Base-by-base conservation (phyloP, 1,140 invertebrate species). In the Notospermus geniculatus region DNA sequence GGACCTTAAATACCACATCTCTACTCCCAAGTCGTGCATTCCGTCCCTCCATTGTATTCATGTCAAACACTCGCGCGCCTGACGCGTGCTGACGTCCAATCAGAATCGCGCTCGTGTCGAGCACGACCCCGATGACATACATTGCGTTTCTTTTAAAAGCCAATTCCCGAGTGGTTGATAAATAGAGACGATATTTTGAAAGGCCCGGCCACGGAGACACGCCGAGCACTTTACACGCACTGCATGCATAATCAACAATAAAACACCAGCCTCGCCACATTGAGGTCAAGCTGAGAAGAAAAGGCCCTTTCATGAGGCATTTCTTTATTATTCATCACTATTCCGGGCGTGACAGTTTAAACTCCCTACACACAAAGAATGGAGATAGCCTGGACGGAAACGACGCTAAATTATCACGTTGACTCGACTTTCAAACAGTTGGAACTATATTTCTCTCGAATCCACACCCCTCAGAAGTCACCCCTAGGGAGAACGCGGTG, bases 111-210 rank as follows among this genome's bases (percentile, higher is more conserved):
- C n/a, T n/a, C 46, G 46, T 50, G 46, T 27, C 46, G n/a, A 27
- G 25, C n/a, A 19, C 25, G 25, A 50, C 46, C 46, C 46, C 25
- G 46, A 50, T 50, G 46, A n/a, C 46, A 50, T 50, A 5, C 46
- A 50, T 50, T n/a, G 25, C 39, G 39, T 43, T 43, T 43, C 39
- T 11, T 43, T 43, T 43, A 13, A 13, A 19, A 43, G 19, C n/a
- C 25, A 19, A 23, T 7, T 50, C 25, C 46, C 4, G 25, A 50
- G 46, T 27, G 19, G n/a, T 50, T 27, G 46, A 50, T 50, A 50
- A 50, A 50, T 50, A 50, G 46, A 50, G 46, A n/a, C n/a, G 25
- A 50, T n/a, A 23, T 50, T 50, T 50, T 27, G n/a, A 27, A 27
- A 50, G n/a, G 46, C 46, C 25, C 25, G 25, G 19, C n/a, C n/a